These are phyloP conservation scores for Aviceda subcristata DNA, from an alignment of 2,113 vertebrate species.

Conservation along the genomic window DNA sequence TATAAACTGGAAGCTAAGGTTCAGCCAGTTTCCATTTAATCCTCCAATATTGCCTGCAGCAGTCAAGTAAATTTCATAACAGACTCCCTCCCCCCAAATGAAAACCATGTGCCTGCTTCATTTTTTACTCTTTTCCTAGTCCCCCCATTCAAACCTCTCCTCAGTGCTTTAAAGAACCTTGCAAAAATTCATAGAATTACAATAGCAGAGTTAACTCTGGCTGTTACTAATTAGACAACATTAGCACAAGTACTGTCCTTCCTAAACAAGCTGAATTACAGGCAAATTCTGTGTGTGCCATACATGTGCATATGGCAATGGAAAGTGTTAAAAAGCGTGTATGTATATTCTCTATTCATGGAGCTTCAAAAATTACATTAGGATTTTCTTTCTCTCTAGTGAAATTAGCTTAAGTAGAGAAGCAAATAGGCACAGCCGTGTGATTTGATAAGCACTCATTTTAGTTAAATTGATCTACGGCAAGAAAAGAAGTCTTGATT, in stretches of 20 bases:
- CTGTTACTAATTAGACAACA: slow-evolving; percentile 34
- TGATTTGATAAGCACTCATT: background rate
- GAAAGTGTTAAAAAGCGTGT: background rate
- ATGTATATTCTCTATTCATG: background rate
- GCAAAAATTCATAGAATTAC: background rate
- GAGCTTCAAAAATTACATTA: background rate
- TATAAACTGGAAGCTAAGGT: slow-evolving; percentile 52
- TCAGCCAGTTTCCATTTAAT: slow-evolving; percentile 73
- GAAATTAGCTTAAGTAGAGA: background rate
- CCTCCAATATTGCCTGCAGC: slow-evolving; percentile 68
- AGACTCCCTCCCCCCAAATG: slow-evolving; percentile 54
- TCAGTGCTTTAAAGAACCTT: slow-evolving; percentile 42
- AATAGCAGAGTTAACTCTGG: background rate
- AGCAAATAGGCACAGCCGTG: background rate
- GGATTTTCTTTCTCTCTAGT: background rate
- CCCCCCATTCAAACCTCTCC: background rate
- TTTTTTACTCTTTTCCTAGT: background rate
- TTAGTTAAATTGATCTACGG: background rate
- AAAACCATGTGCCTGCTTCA: slow-evolving; percentile 69
- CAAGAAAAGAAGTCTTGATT: background rate
- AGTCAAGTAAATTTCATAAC: slow-evolving; percentile 57
- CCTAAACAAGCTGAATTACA: background rate
- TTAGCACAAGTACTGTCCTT: slow-evolving; percentile 38
- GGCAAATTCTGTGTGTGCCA: background rate
- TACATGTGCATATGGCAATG: background rate